These are phyloP conservation scores for Macrochelys suwanniensis DNA, from an alignment of 2,797 vertebrate genomes.

Conservation along the genomic window DNA sequence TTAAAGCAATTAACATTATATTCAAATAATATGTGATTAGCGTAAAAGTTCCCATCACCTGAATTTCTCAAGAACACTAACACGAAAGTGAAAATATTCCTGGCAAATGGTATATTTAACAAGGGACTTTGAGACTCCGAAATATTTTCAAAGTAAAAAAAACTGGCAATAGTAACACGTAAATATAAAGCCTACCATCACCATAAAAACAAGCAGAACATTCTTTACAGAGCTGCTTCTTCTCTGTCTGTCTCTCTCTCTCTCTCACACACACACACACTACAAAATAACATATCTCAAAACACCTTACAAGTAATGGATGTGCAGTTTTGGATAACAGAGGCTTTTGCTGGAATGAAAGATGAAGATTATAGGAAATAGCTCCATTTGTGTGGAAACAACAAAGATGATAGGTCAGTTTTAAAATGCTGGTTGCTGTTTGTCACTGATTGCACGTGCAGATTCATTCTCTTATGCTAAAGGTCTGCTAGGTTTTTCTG, in stretches of 20 bases:
- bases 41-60: slow-evolving; percentile 75
- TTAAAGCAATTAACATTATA: slow-evolving; percentile 37
- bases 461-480: slow-evolving; percentile 68
- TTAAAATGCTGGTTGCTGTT: slow-evolving; percentile 74
- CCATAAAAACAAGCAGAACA: background rate
- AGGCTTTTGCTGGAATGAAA: slow-evolving; percentile 79
- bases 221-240: slow-evolving; percentile 55
- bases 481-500: slow-evolving; percentile 64
- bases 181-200: slow-evolving; percentile 48
- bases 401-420: slow-evolving; percentile 78
- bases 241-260: background rate
- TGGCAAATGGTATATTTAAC: slow-evolving; percentile 44
- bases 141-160: background rate
- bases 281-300: slow-evolving; percentile 61
- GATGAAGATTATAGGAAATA: slow-evolving; percentile 76
- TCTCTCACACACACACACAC: background rate
- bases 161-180: slow-evolving; percentile 27
- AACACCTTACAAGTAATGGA: slow-evolving; percentile 73
- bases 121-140: slow-evolving; percentile 20
- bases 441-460: slow-evolving; percentile 78
- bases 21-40: slow-evolving; percentile 67
- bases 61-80: slow-evolving; percentile 63
- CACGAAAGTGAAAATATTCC: slow-evolving; percentile 33
- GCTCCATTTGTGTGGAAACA: slow-evolving; percentile 75
- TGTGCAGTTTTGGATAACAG: slow-evolving; percentile 65